These are phyloP conservation scores for Ophion slaviceki DNA, from an alignment of 2,888 invertebrate species.

Conservation along the genomic window DNA sequence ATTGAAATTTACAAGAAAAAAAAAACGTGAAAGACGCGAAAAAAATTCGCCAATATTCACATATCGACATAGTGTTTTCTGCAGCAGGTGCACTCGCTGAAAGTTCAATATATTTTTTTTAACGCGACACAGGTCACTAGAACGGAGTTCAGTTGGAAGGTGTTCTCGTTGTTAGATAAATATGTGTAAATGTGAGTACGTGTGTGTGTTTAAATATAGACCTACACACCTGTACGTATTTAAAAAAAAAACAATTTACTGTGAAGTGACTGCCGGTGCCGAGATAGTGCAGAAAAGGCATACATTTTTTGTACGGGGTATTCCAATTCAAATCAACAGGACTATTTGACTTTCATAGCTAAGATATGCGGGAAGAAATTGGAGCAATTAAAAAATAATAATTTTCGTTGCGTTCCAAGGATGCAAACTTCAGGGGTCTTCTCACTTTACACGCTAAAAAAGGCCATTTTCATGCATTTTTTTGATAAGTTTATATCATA, in stretches of 20 bases:
- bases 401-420: too few species aligned
- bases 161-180: conserved; percentile 11
- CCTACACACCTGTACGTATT: conserved; percentile 35
- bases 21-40: neutral
- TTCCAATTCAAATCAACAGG: neutral
- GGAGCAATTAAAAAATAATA: too few species aligned
- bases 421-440: too few species aligned
- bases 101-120: conserved; percentile 49
- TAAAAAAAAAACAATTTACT: conserved; percentile 55
- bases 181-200: neutral
- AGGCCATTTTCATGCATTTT: too few species aligned
- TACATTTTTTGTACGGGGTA: neutral
- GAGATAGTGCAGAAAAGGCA: conserved; percentile 19
- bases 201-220: neutral
- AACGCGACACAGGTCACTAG: conserved; percentile 29
- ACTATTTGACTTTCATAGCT: too few species aligned
- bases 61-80: conserved; percentile 7
- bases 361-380: too few species aligned
- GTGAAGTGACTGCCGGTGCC: conserved; percentile 38
- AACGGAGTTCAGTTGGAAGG: conserved; percentile 24
- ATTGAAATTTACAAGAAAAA: neutral
- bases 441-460: too few species aligned
- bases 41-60: neutral
- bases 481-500: too few species aligned
- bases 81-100: conserved; percentile 10